Base-by-base conservation (phyloP, 1,140 invertebrate species). In the Cotesia vestalis region DNA sequence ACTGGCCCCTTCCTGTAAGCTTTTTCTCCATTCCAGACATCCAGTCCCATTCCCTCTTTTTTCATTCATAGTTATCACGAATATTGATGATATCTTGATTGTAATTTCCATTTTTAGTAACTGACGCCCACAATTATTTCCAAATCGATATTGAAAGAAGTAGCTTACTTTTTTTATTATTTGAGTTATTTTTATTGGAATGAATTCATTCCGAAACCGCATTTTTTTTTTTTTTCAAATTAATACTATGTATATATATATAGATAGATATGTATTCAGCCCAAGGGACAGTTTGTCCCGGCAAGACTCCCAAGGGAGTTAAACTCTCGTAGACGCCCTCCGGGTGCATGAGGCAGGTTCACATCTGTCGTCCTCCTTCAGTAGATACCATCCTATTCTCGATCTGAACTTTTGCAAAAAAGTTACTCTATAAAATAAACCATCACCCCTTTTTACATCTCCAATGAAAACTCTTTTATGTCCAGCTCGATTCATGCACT, bases 201-300 rank as follows among this genome's bases (percentile, higher is more conserved):
- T 20, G 9, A 36, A 20, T 20, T 57, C n/a, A 57, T 57, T 57
- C 5, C 12, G 5, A 57, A 14, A 8, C 53, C 53, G 51, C 51
- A 4, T 52, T 9, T 20, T 1, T 46, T 55, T 68, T 59, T 57
- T 55, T 68, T 59, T 57, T 68, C 60, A 51, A 12, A 59, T 14
- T 40, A 66, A 60, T 59, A 57, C 20, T 68, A 17, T 5, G 12
- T 38, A 6, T 27, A 27, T 27, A 27, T 27, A 27, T 27, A 46
- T 40, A 40, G 1, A 46, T 46, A 20, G 11, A 34, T 14, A 57
- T 14, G 53, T 35, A 34, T 4, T 11, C 40, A 76, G 75, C 83
- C 78, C 78, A 64, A 76, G 83, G 78, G 81, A 85, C 75, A 77
- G 79, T 85, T 85, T 86, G 85, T 85, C 81, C 78, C 79, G 72